These are phyloP conservation scores for Rhea americana DNA, from an alignment of 2,113 vertebrate genomes.

Conservation along the genomic window DNA sequence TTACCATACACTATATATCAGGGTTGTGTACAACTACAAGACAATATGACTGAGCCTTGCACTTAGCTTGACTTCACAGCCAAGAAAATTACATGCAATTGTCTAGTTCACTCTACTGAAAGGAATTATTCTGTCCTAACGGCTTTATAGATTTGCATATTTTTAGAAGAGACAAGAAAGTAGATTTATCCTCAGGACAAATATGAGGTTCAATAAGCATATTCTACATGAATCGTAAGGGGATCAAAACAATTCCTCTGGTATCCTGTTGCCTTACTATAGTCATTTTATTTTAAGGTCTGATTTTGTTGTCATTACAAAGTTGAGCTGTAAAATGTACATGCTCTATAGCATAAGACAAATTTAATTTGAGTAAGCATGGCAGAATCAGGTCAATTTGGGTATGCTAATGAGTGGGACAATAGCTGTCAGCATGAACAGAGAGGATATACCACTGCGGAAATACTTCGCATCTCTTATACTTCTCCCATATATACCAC, in stretches of 20 bases:
- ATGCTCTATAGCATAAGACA: not conserved
- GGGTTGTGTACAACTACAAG: not conserved
- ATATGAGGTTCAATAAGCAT: not conserved
- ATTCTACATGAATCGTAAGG: not conserved
- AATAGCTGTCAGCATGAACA: not conserved
- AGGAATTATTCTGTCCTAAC: not conserved
- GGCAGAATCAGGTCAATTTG: constrained; percentile 51
- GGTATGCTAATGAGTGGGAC: not conserved
- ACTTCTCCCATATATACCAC: not conserved
- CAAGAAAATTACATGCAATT: constrained; percentile 48
- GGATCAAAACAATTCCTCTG: constrained; percentile 10
- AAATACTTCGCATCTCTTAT: not conserved
- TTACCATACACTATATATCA: constrained; percentile 17
- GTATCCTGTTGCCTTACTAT: not conserved
- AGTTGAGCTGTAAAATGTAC: constrained; percentile 23
- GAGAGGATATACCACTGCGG: not conserved
- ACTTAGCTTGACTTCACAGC: constrained; percentile 51
- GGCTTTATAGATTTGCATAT: constrained; percentile 30
- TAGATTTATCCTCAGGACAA: not conserved
- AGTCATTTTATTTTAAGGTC: not conserved
- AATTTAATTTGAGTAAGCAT: constrained; percentile 31
- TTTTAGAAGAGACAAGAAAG: constrained; percentile 8
- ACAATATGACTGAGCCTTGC: constrained; percentile 38
- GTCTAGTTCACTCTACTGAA: constrained; percentile 29
- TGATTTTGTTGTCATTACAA: not conserved